Conservation (phyloP, 2,888 invertebrate genomes). For the Chalcis sispes region DNA sequence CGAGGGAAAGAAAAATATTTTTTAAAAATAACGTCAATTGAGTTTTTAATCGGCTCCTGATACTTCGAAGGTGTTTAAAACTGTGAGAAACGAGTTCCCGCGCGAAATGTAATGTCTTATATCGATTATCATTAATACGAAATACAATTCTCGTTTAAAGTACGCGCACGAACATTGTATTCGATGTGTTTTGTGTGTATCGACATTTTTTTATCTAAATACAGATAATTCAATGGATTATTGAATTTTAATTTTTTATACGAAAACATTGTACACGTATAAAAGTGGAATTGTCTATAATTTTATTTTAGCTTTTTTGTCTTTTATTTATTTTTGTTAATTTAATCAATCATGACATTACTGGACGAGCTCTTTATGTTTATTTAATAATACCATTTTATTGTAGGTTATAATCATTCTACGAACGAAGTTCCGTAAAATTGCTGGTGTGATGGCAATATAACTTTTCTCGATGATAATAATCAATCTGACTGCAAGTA, state of each 20-base stretch:
- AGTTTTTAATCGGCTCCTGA: not conserved
- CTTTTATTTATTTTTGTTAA: too few species aligned
- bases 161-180: not conserved
- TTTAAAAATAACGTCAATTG: conserved; percentile 16
- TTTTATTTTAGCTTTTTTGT: too few species aligned
- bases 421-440: too few species aligned
- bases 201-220: not conserved
- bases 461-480: too few species aligned
- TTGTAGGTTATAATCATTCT: too few species aligned
- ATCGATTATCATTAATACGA: not conserved
- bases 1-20: conserved; percentile 3
- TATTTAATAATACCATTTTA: too few species aligned
- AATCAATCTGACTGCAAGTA: too few species aligned
- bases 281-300: too few species aligned
- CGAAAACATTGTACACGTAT: too few species aligned
- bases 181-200: not conserved
- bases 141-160: not conserved
- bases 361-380: not conserved
- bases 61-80: conserved; percentile 13
- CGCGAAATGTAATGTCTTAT: conserved; percentile 4
- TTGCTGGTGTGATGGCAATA: too few species aligned
- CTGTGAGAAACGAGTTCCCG: conserved; percentile 6
- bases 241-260: too few species aligned
- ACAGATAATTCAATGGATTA: not conserved
- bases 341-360: too few species aligned